Base-by-base conservation (phyloP, 1,140 invertebrate species). In the Atta cephalotes region DNA sequence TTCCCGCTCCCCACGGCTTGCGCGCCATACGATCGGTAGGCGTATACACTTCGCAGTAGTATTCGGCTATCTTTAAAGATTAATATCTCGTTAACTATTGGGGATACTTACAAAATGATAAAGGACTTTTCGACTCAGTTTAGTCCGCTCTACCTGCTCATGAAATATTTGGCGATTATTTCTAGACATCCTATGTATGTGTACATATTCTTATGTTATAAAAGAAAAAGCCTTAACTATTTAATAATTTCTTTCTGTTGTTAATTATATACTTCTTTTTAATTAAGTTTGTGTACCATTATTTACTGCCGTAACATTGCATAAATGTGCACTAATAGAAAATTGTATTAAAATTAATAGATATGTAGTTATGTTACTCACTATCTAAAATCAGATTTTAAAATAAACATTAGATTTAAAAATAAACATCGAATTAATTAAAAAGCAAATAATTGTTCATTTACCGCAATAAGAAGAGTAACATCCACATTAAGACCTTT, bases 311-410 rank as follows among this genome's bases (percentile, higher is more conserved):
- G 45, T 35, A 14, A 1, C 12, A 4, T 62, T 28, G 51, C 78
- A 81, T 5, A 31, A 10, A 12, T 12, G 2, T 0, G 31, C 5
- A 2, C 68, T 18, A 21, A 76, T 0, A 3, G 92, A 39, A 56
- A 93, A 93, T 85, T 93, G 93, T 28, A 93, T 87, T 35, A 93
- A 62, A 10, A 93, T 92, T 10, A 93, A 56, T 21, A 92, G 68
- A 87, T 93, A 62, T 14, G 21, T 62, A 28, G 60, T 28, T 12
- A 62, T 14, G 12, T 25, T 62, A 14, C 21, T 9, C 12, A 25
- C 21, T 28, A 62, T 62, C 60, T 62, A 28, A 62, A 62, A 62
- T 25, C 4, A 28, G 14, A 62, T 6, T 56, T n/a, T 7, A 35
- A 56, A 56, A 1, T 56, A n/a, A 56, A 62, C 3, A 28, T 28